Conservation (phyloP, 2,797 vertebrate genomes). For the Vultur gryphus region DNA sequence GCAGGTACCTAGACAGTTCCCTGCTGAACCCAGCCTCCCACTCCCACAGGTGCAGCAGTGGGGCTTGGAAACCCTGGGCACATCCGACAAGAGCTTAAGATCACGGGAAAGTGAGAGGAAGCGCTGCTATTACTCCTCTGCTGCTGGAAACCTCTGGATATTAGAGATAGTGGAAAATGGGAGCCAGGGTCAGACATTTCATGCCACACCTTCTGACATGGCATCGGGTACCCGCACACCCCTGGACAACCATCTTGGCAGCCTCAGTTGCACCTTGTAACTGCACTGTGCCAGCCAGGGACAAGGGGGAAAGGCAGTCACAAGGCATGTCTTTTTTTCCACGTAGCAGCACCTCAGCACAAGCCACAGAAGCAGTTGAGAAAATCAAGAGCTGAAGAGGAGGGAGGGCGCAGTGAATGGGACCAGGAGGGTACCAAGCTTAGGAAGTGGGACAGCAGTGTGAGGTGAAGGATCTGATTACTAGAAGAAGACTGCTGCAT, state of each 20-base stretch:
- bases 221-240: too few species aligned
- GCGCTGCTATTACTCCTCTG: not conserved
- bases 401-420: not conserved
- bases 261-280: not conserved
- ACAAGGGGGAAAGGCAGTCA: not conserved
- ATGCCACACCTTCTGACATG: not conserved
- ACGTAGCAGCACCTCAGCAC: not conserved
- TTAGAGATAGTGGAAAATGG: not conserved
- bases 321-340: not conserved
- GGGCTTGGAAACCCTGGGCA: not conserved
- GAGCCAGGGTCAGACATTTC: not conserved
- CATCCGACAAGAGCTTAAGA: not conserved
- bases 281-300: not conserved
- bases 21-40: not conserved
- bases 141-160: not conserved
- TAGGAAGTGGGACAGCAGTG: not conserved
- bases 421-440: not conserved
- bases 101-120: not conserved
- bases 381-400: not conserved
- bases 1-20: not conserved
- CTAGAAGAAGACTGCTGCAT: not conserved
- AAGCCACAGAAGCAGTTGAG: not conserved
- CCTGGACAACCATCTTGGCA: not conserved
- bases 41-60: not conserved
- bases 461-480: not conserved